Percentiles rank a stretch among this genome's conserved stretches.
These are phyloP conservation scores for Chorisops tibialis DNA, from an alignment of 2,888 invertebrate genomes.

Conservation along the genomic window DNA sequence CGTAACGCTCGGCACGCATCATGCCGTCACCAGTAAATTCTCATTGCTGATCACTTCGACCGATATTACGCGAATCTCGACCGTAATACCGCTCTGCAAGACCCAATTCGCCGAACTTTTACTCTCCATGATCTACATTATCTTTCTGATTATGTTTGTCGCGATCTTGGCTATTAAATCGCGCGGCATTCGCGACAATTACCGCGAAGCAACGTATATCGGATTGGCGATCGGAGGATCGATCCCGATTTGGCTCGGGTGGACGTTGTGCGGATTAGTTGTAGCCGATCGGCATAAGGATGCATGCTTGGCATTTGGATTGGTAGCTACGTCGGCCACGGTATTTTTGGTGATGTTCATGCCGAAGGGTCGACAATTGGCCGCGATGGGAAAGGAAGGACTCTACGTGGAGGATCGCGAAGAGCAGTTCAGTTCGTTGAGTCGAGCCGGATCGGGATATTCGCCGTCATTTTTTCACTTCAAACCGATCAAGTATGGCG, in stretches of 20 bases:
- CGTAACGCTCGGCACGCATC: conserved; percentile 48
- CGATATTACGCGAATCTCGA: conserved; percentile 42
- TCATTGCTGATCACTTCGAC: conserved; percentile 37
- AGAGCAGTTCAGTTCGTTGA: conserved; percentile 76
- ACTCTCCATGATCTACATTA: conserved; percentile 76
- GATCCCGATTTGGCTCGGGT: conserved; percentile 81
- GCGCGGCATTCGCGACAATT: conserved; percentile 86
- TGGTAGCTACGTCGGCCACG: conserved; percentile 78
- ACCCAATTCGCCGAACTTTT: conserved; percentile 69
- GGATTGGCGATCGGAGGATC: conserved; percentile 82
- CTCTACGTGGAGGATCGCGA: conserved; percentile 78
- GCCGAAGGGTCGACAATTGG: conserved; percentile 86
- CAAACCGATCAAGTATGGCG: conserved; percentile 79
- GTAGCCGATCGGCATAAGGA: conserved; percentile 76
- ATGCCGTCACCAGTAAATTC: conserved; percentile 38
- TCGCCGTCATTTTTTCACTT: conserved; percentile 92
- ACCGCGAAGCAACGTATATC: conserved; percentile 89
- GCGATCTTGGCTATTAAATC: conserved; percentile 81
- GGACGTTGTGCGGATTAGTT: conserved; percentile 78
- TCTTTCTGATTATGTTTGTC: conserved; percentile 79
- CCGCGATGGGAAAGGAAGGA: conserved; percentile 87
- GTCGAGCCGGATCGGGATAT: conserved; percentile 75
- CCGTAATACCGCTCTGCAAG: conserved; percentile 57
- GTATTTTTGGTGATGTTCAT: conserved; percentile 92
- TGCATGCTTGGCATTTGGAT: conserved; percentile 85